A percentile compares a stretch with the other conserved stretches of the same genome.
These are phyloP conservation scores for Cepphus grylle DNA, from an alignment of 2,113 vertebrate genomes.

Conservation along the genomic window DNA sequence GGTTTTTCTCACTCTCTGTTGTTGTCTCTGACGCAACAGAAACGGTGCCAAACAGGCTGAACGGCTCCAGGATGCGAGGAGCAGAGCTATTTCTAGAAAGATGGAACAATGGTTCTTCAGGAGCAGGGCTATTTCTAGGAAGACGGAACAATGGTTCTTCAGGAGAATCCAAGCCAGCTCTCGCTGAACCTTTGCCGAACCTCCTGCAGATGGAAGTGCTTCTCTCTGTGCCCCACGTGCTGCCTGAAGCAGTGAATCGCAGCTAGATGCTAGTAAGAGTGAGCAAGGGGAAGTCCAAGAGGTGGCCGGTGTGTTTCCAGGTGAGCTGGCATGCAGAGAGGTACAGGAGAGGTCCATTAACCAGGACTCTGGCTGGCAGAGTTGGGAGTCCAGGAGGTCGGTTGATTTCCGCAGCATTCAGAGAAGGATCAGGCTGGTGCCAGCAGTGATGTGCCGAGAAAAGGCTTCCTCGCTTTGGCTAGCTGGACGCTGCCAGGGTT, in stretches of 20 bases:
- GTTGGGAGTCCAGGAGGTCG: background rate
- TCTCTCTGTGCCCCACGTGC: background rate
- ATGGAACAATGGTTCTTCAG: background rate
- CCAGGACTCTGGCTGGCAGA: fast-evolving
- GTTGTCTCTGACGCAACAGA: constrained; percentile 17
- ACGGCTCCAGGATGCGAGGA: background rate
- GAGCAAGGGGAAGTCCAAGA: background rate
- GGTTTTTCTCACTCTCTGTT: constrained; percentile 19
- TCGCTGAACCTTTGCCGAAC: background rate
- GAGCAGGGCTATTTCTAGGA: background rate
- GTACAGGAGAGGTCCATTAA: background rate
- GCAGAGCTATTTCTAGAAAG: background rate
- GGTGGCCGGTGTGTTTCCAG: background rate
- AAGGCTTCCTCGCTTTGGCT: background rate
- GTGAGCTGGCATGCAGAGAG: background rate
- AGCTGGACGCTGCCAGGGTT: background rate
- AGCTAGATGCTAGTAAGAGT: background rate
- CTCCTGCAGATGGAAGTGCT: background rate
- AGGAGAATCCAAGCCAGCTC: background rate
- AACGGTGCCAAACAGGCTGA: background rate
- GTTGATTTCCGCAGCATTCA: fast-evolving
- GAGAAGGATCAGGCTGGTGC: background rate
- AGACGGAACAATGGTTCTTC: background rate
- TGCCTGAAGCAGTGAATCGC: background rate
- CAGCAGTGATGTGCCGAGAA: background rate